These are phyloP conservation scores for Notodonta ziczac DNA, from an alignment of 2,888 invertebrate species.

Conservation along the genomic window DNA sequence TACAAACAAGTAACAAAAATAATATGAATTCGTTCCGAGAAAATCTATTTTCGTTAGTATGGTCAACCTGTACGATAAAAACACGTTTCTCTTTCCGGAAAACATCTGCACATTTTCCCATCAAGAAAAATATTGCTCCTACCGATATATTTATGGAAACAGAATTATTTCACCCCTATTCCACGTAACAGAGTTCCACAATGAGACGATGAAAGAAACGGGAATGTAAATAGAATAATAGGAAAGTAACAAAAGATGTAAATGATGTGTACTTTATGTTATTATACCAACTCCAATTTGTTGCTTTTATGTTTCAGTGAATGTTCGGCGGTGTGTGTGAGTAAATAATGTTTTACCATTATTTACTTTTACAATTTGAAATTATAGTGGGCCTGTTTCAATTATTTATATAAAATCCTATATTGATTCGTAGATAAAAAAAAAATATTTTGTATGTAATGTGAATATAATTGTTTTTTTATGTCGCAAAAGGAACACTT, in stretches of 20 bases:
- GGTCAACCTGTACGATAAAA: slow-evolving; percentile 15
- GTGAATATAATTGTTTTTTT: too few species aligned
- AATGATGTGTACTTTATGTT: slow-evolving; percentile 2
- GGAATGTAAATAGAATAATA: not conserved
- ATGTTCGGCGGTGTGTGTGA: too few species aligned
- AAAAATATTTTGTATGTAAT: too few species aligned
- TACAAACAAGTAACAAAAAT: not conserved
- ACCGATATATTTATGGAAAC: not conserved
- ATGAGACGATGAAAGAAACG: not conserved
- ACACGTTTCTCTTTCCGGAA: not conserved
- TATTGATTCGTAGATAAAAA: too few species aligned
- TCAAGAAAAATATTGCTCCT: not conserved
- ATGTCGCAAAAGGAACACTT: too few species aligned
- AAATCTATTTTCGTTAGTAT: not conserved
- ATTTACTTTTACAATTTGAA: too few species aligned
- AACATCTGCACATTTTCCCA: slow-evolving; percentile 21
- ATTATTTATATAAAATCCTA: too few species aligned
- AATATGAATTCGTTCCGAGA: not conserved
- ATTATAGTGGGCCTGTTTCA: too few species aligned
- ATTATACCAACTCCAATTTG: slow-evolving; percentile 11
- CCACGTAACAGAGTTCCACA: not conserved
- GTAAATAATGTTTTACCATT: too few species aligned
- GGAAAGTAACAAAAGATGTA: not conserved
- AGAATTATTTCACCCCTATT: not conserved
- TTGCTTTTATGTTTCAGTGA: not conserved